A percentile compares a stretch with the other conserved stretches of the same genome.
Conservation (phyloP, 2,888 invertebrate genomes). For the Pardosa pseudoannulata region DNA sequence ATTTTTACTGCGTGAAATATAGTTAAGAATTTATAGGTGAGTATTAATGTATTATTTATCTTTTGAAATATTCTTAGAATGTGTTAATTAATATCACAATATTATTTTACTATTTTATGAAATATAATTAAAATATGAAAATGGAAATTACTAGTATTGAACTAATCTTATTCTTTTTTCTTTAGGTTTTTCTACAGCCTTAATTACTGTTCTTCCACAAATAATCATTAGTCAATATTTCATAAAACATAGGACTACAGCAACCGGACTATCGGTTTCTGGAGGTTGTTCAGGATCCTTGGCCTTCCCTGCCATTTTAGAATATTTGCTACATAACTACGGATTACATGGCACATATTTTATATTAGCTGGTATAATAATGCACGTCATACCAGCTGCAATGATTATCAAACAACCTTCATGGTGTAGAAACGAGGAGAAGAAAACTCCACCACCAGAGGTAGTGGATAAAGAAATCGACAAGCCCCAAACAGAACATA, state of each 20-base stretch:
- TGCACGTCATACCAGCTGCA: background rate
- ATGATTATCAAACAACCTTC: background rate
- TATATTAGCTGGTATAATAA: background rate
- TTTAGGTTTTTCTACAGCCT: background rate
- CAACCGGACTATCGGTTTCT: background rate
- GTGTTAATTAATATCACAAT: too few species aligned
- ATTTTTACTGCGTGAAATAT: too few species aligned
- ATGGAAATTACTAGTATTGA: too few species aligned
- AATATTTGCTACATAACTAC: background rate
- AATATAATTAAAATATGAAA: too few species aligned
- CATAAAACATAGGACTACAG: background rate
- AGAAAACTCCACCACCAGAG: too few species aligned
- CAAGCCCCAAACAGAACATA: too few species aligned
- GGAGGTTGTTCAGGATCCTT: background rate
- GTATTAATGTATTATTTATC: too few species aligned
- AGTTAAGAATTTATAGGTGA: too few species aligned
- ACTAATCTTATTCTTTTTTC: background rate
- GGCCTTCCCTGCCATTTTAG: background rate
- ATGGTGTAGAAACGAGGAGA: background rate
- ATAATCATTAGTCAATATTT: background rate
- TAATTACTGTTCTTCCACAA: background rate
- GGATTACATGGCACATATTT: background rate
- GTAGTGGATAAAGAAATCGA: too few species aligned
- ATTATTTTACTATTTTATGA: too few species aligned
- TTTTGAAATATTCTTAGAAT: too few species aligned